Percentiles rank a stretch among this genome's conserved stretches.
These are phyloP conservation scores for Glaucopsyche alexis DNA, from an alignment of 2,888 invertebrate genomes.

Conservation along the genomic window DNA sequence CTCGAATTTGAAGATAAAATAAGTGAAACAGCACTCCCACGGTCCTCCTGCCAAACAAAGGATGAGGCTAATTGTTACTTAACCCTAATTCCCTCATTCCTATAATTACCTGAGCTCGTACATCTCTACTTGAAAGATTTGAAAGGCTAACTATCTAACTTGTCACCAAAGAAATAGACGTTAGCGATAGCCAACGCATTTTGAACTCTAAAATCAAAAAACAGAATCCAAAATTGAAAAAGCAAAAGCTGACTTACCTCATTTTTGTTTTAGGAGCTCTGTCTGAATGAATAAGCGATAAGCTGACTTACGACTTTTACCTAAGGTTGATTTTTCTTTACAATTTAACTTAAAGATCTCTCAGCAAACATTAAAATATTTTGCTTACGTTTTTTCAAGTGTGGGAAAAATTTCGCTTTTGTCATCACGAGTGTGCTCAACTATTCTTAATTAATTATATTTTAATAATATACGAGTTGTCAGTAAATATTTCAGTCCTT, in stretches of 20 bases:
- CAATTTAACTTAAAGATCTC: background rate
- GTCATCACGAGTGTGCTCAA: background rate
- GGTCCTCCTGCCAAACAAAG: conserved; percentile 65
- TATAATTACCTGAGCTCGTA: conserved; percentile 58
- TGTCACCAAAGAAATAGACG: conserved; percentile 25
- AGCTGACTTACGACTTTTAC: background rate
- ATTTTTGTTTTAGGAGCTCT: background rate
- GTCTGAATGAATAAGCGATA: background rate
- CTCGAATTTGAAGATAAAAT: background rate
- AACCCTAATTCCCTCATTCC: conserved; percentile 78
- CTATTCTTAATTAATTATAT: conserved; percentile 21
- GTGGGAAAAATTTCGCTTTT: conserved; percentile 49
- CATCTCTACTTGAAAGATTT: conserved; percentile 27
- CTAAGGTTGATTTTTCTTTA: background rate
- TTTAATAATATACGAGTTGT: background rate
- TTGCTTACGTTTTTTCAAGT: conserved; percentile 54
- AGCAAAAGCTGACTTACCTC: background rate
- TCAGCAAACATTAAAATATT: conserved; percentile 44
- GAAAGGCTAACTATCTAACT: conserved; percentile 26
- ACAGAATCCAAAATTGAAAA: background rate
- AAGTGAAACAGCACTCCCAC: conserved; percentile 48
- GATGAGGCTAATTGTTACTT: conserved; percentile 66
- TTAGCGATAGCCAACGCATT: background rate
- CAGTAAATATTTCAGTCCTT: background rate
- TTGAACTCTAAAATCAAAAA: background rate